Conservation (phyloP, 2,888 invertebrate species). For the Rotaria macrura region DNA sequence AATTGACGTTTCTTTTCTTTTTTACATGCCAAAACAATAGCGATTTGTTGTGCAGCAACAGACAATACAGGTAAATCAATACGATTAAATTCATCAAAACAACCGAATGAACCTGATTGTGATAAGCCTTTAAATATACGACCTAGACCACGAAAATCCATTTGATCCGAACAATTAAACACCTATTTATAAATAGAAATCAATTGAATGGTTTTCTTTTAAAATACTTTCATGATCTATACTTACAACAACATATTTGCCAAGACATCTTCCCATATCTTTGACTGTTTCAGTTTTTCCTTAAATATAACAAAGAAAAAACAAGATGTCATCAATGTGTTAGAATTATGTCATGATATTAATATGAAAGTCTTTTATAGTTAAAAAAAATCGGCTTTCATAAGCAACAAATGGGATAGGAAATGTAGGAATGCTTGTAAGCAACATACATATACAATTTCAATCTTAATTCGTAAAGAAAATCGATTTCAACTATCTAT, state of each 20-base stretch:
- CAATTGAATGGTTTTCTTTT: no score
- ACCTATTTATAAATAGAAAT: slow-evolving; percentile 34
- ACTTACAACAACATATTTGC: slow-evolving; percentile 49
- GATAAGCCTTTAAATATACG: slow-evolving; percentile 51
- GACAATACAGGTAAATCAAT: slow-evolving; percentile 84
- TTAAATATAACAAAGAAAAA: neutral
- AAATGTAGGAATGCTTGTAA: no score
- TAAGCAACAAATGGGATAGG: no score
- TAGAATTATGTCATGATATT: no score
- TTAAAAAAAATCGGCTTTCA: no score
- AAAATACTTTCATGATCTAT: neutral
- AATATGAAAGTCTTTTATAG: no score
- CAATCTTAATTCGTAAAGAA: no score
- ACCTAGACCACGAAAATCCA: slow-evolving; percentile 51
- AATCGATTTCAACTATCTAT: no score
- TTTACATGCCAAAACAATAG: slow-evolving; percentile 73
- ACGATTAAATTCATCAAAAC: slow-evolving; percentile 52
- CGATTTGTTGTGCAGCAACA: slow-evolving; percentile 91
- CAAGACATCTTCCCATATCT: slow-evolving; percentile 51
- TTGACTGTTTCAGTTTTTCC: slow-evolving; percentile 49
- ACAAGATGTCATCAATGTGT: no score
- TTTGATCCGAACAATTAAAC: slow-evolving; percentile 52
- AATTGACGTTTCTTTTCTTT: slow-evolving; percentile 83
- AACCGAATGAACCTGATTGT: slow-evolving; percentile 51
- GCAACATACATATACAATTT: no score